These are phyloP conservation scores for Pterocles burchelli DNA, from an alignment of 2,113 vertebrate genomes.

Conservation along the genomic window DNA sequence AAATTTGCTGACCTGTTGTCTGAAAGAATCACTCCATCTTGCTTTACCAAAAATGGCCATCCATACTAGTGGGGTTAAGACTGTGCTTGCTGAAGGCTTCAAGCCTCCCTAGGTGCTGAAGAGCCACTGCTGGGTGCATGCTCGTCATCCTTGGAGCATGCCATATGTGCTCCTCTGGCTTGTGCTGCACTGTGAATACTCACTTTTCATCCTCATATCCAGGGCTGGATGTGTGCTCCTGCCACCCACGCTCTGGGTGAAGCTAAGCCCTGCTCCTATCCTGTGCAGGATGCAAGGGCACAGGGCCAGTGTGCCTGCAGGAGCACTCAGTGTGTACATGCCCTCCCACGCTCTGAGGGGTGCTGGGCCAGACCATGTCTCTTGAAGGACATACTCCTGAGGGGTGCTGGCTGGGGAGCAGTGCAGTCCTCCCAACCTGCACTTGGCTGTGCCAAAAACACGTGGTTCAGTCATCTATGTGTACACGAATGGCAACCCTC, in stretches of 20 bases:
- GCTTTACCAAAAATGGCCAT: background rate
- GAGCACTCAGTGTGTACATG: background rate
- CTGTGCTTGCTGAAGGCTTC: background rate
- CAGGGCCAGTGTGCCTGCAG: background rate
- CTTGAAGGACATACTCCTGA: background rate
- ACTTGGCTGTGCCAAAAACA: background rate
- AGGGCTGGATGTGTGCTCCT: background rate
- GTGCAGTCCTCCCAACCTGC: background rate
- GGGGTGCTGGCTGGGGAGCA: background rate
- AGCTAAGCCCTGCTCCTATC: background rate
- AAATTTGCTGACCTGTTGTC: background rate
- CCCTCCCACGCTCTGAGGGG: background rate
- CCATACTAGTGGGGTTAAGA: background rate
- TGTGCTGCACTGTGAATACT: background rate
- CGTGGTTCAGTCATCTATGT: fast-evolving
- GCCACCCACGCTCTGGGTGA: background rate
- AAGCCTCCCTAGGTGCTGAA: background rate
- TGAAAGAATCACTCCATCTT: background rate
- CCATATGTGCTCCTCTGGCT: background rate
- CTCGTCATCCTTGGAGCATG: background rate
- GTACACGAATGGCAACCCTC: background rate
- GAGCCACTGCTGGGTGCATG: background rate
- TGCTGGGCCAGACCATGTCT: background rate
- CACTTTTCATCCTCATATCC: background rate
- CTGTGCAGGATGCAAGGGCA: background rate